Conservation (phyloP, 2,113 vertebrate species). For the Etheostoma cragini region DNA sequence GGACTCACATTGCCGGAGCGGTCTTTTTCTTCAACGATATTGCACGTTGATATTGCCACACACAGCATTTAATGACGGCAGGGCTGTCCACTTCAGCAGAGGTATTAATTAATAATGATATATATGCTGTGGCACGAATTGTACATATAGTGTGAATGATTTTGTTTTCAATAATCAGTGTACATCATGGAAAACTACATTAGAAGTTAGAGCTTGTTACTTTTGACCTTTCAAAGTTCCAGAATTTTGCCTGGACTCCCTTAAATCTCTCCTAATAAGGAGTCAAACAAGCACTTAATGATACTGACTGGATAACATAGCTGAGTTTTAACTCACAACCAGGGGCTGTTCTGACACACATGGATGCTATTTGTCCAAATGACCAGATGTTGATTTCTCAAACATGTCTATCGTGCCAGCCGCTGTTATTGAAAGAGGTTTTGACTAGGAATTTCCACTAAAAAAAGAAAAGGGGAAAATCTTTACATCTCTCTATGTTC, state of each 20-base stretch:
- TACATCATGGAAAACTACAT: slow-evolving; percentile 28
- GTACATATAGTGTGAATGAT: not conserved
- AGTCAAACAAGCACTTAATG: slow-evolving; percentile 58
- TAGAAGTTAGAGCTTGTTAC: slow-evolving; percentile 37
- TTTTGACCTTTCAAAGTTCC: slow-evolving; percentile 38
- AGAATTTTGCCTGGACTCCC: slow-evolving; percentile 47
- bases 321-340: slow-evolving; percentile 63
- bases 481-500: slow-evolving; percentile 23
- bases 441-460: slow-evolving; percentile 52
- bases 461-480: slow-evolving; percentile 40
- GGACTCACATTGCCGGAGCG: too few relatives aligned
- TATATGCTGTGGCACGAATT: not conserved
- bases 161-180: slow-evolving; percentile 31
- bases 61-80: too few relatives aligned
- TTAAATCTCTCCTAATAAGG: slow-evolving; percentile 65
- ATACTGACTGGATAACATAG: slow-evolving; percentile 64
- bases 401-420: slow-evolving; percentile 70
- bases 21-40: too few relatives aligned
- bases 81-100: too few relatives aligned
- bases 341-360: slow-evolving; percentile 70
- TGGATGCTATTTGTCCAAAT: slow-evolving; percentile 73
- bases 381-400: slow-evolving; percentile 76
- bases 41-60: too few relatives aligned
- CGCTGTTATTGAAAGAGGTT: slow-evolving; percentile 65
- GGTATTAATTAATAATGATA: too few relatives aligned